Conservation (phyloP, 2,797 vertebrate species). For the Sarcophilus harrisii region DNA sequence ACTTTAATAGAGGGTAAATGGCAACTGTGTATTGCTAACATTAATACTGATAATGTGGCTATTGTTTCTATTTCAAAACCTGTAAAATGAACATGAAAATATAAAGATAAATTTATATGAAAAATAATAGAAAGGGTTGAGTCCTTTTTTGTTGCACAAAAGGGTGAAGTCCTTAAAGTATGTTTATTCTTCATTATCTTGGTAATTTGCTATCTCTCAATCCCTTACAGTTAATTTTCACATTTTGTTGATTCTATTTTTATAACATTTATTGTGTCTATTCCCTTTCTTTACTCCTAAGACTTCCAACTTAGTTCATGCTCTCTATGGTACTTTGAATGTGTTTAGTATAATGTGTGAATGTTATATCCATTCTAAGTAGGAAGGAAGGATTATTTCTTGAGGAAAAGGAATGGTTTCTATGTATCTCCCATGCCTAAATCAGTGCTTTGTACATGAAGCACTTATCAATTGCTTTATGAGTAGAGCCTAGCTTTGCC, state of each 20-base stretch:
- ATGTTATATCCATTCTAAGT: background rate
- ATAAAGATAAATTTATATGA: background rate
- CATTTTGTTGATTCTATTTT: background rate
- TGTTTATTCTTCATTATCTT: background rate
- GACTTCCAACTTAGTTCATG: background rate
- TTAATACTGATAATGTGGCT: background rate
- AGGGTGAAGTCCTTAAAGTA: background rate
- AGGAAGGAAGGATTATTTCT: background rate
- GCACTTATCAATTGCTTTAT: background rate
- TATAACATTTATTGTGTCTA: background rate
- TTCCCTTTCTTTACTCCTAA: background rate
- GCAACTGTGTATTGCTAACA: background rate
- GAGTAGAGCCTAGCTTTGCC: background rate
- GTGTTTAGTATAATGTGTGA: background rate
- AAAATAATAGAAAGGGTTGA: background rate
- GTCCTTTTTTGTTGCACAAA: background rate
- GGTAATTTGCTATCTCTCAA: background rate
- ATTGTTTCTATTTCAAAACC: background rate
- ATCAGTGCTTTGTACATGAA: background rate
- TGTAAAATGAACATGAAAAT: background rate
- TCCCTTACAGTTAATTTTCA: background rate
- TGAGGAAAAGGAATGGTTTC: background rate
- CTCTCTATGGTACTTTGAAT: background rate
- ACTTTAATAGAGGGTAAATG: background rate
- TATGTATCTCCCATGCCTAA: background rate